Percentiles rank a stretch among this genome's conserved stretches.
phyloP scores from a whole-genome alignment of 1,140 invertebrate genomes.

The Neodiprion virginianus region DNA sequence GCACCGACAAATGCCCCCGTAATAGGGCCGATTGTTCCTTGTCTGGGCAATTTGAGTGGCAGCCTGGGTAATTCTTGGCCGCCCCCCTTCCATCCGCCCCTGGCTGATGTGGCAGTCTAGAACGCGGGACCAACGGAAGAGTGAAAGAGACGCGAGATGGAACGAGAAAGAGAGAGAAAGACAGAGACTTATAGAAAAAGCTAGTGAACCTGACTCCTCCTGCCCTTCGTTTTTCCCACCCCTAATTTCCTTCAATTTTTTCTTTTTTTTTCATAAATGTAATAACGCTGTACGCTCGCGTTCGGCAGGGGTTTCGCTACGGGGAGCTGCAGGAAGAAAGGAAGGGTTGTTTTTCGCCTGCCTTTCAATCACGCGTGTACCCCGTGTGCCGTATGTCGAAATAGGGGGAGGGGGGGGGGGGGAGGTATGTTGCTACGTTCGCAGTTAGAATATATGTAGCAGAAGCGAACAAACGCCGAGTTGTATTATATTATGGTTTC shows the following conservation, averaged over 20 bases:
- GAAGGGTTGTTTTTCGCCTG: background rate
- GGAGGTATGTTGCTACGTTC: background rate
- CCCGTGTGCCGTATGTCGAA: constrained; percentile 1
- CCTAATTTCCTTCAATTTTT: background rate
- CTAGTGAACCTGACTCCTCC: background rate
- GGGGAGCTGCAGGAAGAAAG: background rate
- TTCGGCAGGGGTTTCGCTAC: background rate
- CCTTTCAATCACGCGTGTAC: background rate
- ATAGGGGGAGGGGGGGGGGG: background rate
- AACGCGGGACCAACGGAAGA: background rate
- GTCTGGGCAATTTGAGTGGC: constrained; percentile 61
- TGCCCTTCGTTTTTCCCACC: no score
- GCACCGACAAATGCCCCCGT: constrained; percentile 31
- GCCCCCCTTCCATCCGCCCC: constrained; percentile 11
- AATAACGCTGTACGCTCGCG: background rate
- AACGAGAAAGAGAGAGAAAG: no score
- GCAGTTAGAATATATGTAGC: background rate
- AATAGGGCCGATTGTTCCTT: constrained; percentile 61
- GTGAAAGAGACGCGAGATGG: background rate
- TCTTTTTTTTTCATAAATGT: background rate
- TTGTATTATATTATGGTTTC: background rate
- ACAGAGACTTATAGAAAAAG: no score
- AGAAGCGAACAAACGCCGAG: no score
- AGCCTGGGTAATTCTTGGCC: constrained; percentile 51
- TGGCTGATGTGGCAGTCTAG: no score